Evolutionary conservation across 2,888 invertebrate genomes (phyloP).

Genomic region (Linnaemya vulpina): DNA sequence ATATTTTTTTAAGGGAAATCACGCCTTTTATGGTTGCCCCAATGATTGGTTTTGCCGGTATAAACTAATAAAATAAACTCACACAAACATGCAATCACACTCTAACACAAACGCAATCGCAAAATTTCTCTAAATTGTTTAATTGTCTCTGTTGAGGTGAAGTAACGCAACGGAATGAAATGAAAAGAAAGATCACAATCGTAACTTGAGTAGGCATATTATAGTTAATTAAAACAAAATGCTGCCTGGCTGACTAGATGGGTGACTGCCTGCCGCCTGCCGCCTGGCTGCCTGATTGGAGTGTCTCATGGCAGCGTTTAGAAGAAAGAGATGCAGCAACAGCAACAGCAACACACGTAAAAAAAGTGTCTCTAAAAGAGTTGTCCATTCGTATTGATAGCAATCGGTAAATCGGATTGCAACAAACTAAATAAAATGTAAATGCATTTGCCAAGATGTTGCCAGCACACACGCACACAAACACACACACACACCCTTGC

Average conservation of each 20-base stretch:
- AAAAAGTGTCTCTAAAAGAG: constrained; percentile 60
- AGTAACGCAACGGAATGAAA: constrained; percentile 38
- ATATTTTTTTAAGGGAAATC: constrained; percentile 58
- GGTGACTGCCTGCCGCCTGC: constrained; percentile 50
- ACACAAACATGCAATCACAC: constrained; percentile 8
- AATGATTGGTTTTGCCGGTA: constrained; percentile 61
- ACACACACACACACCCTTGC: background rate
- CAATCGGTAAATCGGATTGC: constrained; percentile 64
- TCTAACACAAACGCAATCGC: background rate
- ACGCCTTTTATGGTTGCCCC: constrained; percentile 73
- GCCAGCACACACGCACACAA: background rate
- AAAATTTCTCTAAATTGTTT: constrained; percentile 53
- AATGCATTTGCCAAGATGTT: constrained; percentile 48
- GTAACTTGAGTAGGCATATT: constrained; percentile 75
- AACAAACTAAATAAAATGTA: constrained; percentile 58
- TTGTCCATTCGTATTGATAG: constrained; percentile 68
- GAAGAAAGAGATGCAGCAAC: constrained; percentile 4
- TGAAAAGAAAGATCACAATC: constrained; percentile 72
- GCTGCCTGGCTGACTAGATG: constrained; percentile 63
- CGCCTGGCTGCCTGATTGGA: constrained; percentile 56
- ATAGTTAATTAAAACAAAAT: constrained; percentile 74
- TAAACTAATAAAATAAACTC: constrained; percentile 8
- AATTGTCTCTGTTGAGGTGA: constrained; percentile 47
- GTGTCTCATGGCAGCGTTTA: constrained; percentile 40
- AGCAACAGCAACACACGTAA: background rate